Percentiles rank a stretch among this genome's conserved stretches.
These are phyloP conservation scores for Abscondita cerata DNA, from an alignment of 2,888 invertebrate genomes.

Conservation along the genomic window DNA sequence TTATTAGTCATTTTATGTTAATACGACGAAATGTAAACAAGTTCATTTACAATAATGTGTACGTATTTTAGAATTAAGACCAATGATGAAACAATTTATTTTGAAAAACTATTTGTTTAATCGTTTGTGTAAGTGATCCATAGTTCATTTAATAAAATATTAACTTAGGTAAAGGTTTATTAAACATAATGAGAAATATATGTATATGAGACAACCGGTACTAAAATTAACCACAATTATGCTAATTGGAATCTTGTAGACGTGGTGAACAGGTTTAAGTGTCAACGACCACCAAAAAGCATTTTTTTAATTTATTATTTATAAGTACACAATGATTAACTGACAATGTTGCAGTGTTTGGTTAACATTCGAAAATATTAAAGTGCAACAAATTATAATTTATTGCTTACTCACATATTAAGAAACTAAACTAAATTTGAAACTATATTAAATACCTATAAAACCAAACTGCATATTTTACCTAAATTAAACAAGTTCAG, in stretches of 20 bases:
- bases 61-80: not conserved
- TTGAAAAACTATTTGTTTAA: not conserved
- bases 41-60: no score
- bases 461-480: not conserved
- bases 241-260: constrained; percentile 29
- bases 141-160: not conserved
- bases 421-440: no score
- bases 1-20: no score
- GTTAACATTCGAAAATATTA: no score
- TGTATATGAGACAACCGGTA: constrained; percentile 28
- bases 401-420: no score
- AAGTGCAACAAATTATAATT: no score
- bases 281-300: constrained; percentile 35
- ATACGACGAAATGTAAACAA: no score
- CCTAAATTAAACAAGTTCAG: constrained; percentile 7
- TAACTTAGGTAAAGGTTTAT: constrained; percentile 6
- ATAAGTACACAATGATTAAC: no score
- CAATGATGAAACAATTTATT: not conserved
- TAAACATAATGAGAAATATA: not conserved
- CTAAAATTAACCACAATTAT: constrained; percentile 26
- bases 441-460: no score
- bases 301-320: not conserved
- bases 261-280: constrained; percentile 34
- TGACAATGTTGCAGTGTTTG: no score
- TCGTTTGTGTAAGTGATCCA: no score